phyloP scores from a whole-genome alignment of 2,888 invertebrate species.

The Onthophagus sagittarius region DNA sequence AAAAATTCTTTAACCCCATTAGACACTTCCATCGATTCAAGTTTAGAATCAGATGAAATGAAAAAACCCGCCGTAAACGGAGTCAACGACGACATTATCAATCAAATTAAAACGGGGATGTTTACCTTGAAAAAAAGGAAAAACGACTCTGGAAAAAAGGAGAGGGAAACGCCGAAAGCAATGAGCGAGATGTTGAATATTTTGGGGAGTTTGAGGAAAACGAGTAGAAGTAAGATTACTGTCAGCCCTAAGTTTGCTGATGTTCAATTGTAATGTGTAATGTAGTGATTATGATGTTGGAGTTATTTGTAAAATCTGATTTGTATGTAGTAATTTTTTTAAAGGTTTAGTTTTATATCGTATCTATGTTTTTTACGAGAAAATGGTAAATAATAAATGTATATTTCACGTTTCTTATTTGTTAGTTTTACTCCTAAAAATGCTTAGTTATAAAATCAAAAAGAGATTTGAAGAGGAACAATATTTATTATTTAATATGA shows the following conservation, averaged over 20 bases:
- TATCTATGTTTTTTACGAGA: not conserved
- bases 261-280: constrained; percentile 30
- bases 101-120: constrained; percentile 71
- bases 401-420: not conserved
- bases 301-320: not conserved
- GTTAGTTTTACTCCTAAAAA: too few species aligned
- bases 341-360: not conserved
- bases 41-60: not conserved
- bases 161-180: constrained; percentile 60
- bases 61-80: constrained; percentile 46
- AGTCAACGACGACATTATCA: constrained; percentile 68
- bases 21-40: not conserved
- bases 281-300: constrained; percentile 3
- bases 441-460: too few species aligned
- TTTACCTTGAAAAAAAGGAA: constrained; percentile 67
- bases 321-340: not conserved
- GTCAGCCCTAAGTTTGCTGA: constrained; percentile 33
- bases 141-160: constrained; percentile 55
- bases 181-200: constrained; percentile 68
- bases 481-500: too few species aligned
- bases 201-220: constrained; percentile 57
- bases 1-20: not conserved
- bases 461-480: too few species aligned
- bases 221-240: constrained; percentile 49
- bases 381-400: not conserved